Evolutionary conservation across 2,113 vertebrate genomes (phyloP), one percentile per base, ranked within the genome.

Genomic region (Caranx ignobilis): DNA sequence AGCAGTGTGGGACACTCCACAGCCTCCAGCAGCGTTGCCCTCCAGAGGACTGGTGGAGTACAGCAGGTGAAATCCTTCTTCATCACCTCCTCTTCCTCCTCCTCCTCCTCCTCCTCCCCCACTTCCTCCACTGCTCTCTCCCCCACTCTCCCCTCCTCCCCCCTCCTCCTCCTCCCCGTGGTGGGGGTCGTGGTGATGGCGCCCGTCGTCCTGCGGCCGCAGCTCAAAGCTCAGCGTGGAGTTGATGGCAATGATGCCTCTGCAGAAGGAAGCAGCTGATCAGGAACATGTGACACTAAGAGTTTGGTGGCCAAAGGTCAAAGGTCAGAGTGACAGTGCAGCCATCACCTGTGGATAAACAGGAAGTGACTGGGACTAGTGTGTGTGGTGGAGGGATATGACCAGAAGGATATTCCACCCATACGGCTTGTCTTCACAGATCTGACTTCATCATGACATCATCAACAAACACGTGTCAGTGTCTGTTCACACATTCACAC

Each of bases 221-320:
- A 99, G 87, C 43, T 88, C 84, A 0, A 96, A 97, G 91, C 95
- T 96, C 89, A 94, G 89, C 34, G 91, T 94, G 26, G 94, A 78
- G 0, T 96, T 95, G 77, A 98, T 71, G 60, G 89, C 65, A n/a
- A 98, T 84, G 48, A 95, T 43, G 9, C 97, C 98, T 0, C 98
- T 98, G 82, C 11, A 56, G 63, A 63, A 71, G 60, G 45, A 66
- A 63, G 47, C 50, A 63, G 18, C 6, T 13, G 6, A 41, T 56
- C 18, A 26, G 26, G 26, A 26, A 26, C 26, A 26, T 26, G 26
- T 26, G 26, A 26, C 26, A 26, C 26, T 26, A 26, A 26, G 26
- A 26, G 26, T 26, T 26, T 1, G 26, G 26, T 26, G 26, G 26
- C 26, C 26, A 26, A 1, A 26, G 26, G 26, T 26, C 26, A 26